Conservation (phyloP, 2,113 vertebrate species). For the Tautogolabrus adspersus region DNA sequence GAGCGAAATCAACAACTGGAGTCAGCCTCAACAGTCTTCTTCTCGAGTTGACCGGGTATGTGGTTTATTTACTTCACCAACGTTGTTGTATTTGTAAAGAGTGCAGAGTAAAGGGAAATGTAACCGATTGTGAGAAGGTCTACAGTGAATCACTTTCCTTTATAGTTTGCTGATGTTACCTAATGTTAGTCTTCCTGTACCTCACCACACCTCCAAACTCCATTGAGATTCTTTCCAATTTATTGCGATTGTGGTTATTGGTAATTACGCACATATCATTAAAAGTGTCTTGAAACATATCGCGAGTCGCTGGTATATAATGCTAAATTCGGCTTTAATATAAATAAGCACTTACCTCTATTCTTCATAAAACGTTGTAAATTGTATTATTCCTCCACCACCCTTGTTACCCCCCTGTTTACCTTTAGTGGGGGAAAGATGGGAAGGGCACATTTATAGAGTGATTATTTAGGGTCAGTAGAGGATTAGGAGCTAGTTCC, state of each 20-base stretch:
- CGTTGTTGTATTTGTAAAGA: background rate
- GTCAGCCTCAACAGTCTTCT: conserved; percentile 89
- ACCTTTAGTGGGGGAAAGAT: background rate
- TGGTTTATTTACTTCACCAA: background rate
- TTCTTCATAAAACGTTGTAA: background rate
- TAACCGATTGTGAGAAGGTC: background rate
- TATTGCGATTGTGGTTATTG: no score
- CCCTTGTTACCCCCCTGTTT: background rate
- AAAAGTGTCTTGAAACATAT: accelerated
- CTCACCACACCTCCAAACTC: conserved; percentile 8
- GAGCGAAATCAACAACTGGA: conserved; percentile 84
- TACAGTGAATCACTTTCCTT: background rate
- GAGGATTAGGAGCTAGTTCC: background rate
- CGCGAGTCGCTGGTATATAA: background rate
- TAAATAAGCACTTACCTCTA: background rate
- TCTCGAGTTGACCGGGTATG: conserved; percentile 90
- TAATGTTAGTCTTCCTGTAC: background rate
- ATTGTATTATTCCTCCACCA: background rate
- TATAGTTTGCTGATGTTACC: background rate
- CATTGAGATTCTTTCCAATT: background rate
- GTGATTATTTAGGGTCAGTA: background rate
- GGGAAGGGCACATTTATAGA: background rate
- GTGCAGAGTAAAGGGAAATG: background rate
- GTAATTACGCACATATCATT: accelerated
- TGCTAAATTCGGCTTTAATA: background rate